Evolutionary conservation across 2,888 invertebrate genomes (phyloP).

Genomic region (Chloroclysta siterata): DNA sequence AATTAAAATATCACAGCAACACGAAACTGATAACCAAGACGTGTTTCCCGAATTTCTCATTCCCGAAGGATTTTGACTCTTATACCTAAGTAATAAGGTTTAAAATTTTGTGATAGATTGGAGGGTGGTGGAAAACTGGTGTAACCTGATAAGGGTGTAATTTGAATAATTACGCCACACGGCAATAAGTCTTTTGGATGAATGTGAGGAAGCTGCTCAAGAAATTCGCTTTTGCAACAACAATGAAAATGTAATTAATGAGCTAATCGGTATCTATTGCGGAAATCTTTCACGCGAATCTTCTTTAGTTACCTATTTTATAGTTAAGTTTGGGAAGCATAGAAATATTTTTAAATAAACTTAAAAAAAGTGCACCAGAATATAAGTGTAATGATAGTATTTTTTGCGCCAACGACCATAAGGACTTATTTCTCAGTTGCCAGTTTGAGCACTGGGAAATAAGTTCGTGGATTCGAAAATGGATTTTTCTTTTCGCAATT

Average conservation of each 20-base stretch:
- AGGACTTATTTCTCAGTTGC: too few relatives aligned
- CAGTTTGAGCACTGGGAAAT: too few relatives aligned
- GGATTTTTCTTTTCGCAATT: too few relatives aligned
- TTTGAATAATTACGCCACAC: conserved; percentile 78
- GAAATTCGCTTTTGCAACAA: conserved; percentile 49
- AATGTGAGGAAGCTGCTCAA: conserved; percentile 63
- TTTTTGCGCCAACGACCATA: too few relatives aligned
- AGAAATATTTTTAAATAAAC: too few relatives aligned
- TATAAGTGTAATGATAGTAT: too few relatives aligned
- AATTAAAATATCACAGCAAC: conserved; percentile 56
- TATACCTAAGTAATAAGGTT: conserved; percentile 37
- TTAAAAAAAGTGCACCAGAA: too few relatives aligned
- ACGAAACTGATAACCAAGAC: conserved; percentile 51
- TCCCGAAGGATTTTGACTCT: conserved; percentile 38
- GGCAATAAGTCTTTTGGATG: conserved; percentile 68
- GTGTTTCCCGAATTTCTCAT: conserved; percentile 41
- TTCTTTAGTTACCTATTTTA: not conserved
- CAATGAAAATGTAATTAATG: conserved; percentile 47
- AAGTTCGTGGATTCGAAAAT: too few relatives aligned
- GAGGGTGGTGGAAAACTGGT: conserved; percentile 71
- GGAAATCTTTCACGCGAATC: not conserved
- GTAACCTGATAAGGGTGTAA: conserved; percentile 71
- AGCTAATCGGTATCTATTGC: conserved; percentile 6
- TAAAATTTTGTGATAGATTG: conserved; percentile 33
- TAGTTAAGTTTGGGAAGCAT: too few relatives aligned